These are phyloP conservation scores for Apodemia hepburni DNA, from an alignment of 2,888 invertebrate genomes.

Conservation along the genomic window DNA sequence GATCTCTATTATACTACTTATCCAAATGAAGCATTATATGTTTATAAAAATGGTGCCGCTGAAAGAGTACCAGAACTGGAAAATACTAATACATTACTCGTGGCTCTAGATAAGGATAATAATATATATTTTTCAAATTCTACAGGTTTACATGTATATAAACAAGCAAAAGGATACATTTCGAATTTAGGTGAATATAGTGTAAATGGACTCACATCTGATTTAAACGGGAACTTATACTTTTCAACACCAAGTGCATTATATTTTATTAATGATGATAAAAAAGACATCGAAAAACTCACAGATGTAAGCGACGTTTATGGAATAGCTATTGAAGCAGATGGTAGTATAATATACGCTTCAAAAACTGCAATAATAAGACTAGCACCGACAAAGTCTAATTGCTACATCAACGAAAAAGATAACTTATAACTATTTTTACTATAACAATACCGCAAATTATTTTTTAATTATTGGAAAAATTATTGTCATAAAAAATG, in stretches of 20 bases:
- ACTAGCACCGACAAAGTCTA: conserved; percentile 31
- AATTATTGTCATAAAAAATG: too few species aligned
- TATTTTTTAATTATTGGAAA: too few species aligned
- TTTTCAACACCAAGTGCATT: conserved; percentile 38
- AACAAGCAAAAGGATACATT: conserved; percentile 25
- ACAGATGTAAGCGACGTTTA: conserved; percentile 30
- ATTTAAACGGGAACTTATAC: conserved; percentile 37
- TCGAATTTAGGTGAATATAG: conserved; percentile 34
- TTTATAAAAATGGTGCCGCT: conserved; percentile 28
- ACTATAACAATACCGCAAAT: too few species aligned
- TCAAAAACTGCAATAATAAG: conserved; percentile 30
- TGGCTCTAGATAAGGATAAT: conserved; percentile 33
- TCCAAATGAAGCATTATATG: conserved; percentile 33
- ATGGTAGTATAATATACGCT: conserved; percentile 36
- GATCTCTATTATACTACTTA: conserved; percentile 55
- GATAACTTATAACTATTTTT: neutral
- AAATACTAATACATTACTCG: conserved; percentile 33
- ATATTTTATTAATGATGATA: conserved; percentile 33
- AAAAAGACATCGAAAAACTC: conserved; percentile 29
- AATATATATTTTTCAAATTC: conserved; percentile 39
- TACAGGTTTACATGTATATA: conserved; percentile 34
- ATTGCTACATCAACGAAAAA: conserved; percentile 25
- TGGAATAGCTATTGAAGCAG: conserved; percentile 35
- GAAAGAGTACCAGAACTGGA: conserved; percentile 31
- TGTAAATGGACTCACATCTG: conserved; percentile 36